Evolutionary conservation across 2,113 vertebrate species (phyloP).

Genomic region (Anolis carolinensis): DNA sequence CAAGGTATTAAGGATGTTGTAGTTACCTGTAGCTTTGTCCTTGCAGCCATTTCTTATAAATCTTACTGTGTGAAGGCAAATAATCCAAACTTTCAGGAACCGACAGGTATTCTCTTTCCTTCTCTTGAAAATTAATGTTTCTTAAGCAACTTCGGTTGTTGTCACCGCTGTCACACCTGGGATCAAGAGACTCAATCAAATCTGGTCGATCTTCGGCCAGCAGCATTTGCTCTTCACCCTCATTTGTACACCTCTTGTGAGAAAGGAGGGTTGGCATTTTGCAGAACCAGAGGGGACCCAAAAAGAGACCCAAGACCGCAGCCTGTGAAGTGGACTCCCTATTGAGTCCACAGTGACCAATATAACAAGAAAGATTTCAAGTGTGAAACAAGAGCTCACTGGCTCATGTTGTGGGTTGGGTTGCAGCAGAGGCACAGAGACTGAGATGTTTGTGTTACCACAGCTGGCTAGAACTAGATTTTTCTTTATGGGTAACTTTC

Average conservation of each 20-base stretch:
- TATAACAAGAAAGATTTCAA: rapidly evolving
- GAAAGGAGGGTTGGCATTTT: constrained; percentile 34
- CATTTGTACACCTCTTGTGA: neutral
- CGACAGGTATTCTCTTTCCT: constrained; percentile 25
- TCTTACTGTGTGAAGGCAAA: constrained; percentile 59
- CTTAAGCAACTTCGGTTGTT: constrained; percentile 16
- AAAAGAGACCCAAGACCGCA: neutral
- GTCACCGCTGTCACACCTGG: neutral
- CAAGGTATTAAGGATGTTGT: neutral
- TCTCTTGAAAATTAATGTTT: neutral
- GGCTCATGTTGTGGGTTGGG: constrained; percentile 29
- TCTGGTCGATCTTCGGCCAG: constrained; percentile 34
- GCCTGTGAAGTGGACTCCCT: neutral
- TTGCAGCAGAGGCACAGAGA: neutral
- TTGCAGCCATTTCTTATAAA: constrained; percentile 57
- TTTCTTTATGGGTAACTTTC: constrained; percentile 9
- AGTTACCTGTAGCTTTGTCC: constrained; percentile 53
- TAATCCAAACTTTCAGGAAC: constrained; percentile 57
- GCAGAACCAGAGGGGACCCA: neutral
- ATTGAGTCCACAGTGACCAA: neutral
- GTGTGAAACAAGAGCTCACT: neutral
- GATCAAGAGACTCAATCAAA: constrained; percentile 39
- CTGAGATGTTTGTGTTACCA: neutral
- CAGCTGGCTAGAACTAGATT: constrained; percentile 37
- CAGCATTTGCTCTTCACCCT: constrained; percentile 41